These are phyloP conservation scores for Wasmannia auropunctata DNA, from an alignment of 1,140 invertebrate genomes.

Conservation along the genomic window DNA sequence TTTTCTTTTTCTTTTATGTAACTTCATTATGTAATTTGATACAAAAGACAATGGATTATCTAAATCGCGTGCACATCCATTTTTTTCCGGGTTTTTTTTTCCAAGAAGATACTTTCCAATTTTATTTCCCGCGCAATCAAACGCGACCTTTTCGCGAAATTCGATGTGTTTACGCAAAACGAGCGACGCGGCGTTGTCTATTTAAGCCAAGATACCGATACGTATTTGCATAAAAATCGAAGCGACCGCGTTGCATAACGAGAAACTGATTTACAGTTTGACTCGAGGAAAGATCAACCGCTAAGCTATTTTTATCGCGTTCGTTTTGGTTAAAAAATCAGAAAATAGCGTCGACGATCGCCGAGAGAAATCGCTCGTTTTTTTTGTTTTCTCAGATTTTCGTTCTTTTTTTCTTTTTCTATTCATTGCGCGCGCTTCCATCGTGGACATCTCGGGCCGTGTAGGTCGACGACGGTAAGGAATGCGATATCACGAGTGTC, in stretches of 20 bases:
- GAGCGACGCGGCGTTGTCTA: neutral
- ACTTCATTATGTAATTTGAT: conserved; percentile 14
- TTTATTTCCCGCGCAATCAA: neutral
- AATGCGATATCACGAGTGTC: conserved; percentile 25
- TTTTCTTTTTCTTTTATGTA: conserved; percentile 25
- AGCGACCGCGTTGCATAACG: neutral
- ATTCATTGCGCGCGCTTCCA: neutral
- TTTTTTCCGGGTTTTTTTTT: neutral
- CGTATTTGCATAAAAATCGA: neutral
- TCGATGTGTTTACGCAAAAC: neutral
- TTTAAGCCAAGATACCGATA: neutral
- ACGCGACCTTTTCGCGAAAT: neutral
- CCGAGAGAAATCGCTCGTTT: too few species aligned
- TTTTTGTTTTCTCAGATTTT: neutral
- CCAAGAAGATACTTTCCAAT: neutral
- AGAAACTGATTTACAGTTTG: neutral
- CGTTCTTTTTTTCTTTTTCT: neutral
- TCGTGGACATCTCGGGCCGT: neutral
- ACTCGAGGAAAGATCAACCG: neutral
- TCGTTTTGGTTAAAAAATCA: neutral
- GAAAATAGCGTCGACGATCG: neutral
- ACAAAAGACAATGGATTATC: neutral
- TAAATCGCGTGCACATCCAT: neutral
- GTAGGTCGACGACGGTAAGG: conserved; percentile 4
- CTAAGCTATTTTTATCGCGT: neutral